phyloP scores from a whole-genome alignment of 2,113 vertebrate species.

The Hippocampus guttulatus region DNA sequence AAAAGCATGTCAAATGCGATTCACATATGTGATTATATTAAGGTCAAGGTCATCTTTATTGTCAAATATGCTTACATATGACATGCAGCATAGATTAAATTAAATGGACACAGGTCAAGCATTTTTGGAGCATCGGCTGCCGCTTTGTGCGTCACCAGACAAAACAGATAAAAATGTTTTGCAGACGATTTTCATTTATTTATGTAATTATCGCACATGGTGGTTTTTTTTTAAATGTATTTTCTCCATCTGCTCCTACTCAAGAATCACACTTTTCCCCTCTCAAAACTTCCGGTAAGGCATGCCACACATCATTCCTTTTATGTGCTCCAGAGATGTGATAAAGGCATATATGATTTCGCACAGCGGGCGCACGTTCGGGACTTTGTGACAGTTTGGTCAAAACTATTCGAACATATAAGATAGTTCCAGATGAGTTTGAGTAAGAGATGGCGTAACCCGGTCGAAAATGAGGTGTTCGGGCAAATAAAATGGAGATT shows the following conservation, averaged over 20 bases:
- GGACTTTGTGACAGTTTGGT: slow-evolving; percentile 31
- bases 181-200: not conserved
- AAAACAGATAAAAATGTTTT: not conserved
- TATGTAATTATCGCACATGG: not conserved
- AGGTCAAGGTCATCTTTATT: no score
- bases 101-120: no score
- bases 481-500: not conserved
- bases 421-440: not conserved
- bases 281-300: slow-evolving; percentile 33
- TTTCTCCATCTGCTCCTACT: slow-evolving; percentile 19
- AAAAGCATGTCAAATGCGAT: no score
- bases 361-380: no score
- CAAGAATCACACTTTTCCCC: slow-evolving; percentile 41
- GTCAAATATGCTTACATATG: no score
- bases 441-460: not conserved
- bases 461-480: not conserved
- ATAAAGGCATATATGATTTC: slow-evolving; percentile 13
- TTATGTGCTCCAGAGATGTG: slow-evolving; percentile 33
- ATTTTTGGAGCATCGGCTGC: no score
- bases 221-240: no score
- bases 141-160: no score
- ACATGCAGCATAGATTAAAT: no score
- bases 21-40: no score
- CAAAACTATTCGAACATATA: slow-evolving; percentile 16
- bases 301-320: slow-evolving; percentile 31